Evolutionary conservation across 2,797 vertebrate genomes (phyloP).

Genomic region (Gymnopithys bicolor): DNA sequence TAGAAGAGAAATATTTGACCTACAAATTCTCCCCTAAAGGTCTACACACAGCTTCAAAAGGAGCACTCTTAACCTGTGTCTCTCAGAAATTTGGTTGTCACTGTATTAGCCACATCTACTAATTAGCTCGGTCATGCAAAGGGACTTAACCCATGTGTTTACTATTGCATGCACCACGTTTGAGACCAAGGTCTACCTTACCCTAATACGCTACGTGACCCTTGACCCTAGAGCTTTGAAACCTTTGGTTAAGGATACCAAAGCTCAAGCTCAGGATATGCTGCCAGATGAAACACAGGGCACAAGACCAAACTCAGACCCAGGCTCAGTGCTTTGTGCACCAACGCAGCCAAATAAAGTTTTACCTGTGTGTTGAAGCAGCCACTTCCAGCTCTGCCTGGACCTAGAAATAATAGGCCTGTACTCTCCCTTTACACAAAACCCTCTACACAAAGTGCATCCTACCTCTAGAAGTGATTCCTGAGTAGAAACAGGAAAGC

Average conservation of each 20-base stretch:
- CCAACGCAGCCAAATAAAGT: neutral
- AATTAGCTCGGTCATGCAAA: too few relatives aligned
- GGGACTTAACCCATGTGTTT: neutral
- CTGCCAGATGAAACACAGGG: neutral
- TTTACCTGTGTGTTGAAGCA: neutral
- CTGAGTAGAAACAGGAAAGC: neutral
- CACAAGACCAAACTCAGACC: neutral
- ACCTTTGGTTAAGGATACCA: neutral
- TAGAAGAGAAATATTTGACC: neutral
- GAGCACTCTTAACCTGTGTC: neutral
- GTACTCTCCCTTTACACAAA: neutral
- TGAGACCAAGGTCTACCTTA: neutral
- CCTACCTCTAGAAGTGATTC: neutral
- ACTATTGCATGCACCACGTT: neutral
- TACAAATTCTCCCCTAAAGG: neutral
- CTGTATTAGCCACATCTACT: neutral
- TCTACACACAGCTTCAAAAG: neutral
- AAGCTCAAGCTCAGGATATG: neutral
- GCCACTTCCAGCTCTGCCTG: neutral
- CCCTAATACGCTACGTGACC: neutral
- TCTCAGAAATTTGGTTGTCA: neutral
- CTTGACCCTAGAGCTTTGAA: neutral
- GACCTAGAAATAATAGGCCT: neutral
- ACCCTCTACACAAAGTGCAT: fast-evolving
- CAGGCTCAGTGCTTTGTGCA: neutral